phyloP scores from a whole-genome alignment of 2,113 vertebrate genomes.

The Sturnus vulgaris region DNA sequence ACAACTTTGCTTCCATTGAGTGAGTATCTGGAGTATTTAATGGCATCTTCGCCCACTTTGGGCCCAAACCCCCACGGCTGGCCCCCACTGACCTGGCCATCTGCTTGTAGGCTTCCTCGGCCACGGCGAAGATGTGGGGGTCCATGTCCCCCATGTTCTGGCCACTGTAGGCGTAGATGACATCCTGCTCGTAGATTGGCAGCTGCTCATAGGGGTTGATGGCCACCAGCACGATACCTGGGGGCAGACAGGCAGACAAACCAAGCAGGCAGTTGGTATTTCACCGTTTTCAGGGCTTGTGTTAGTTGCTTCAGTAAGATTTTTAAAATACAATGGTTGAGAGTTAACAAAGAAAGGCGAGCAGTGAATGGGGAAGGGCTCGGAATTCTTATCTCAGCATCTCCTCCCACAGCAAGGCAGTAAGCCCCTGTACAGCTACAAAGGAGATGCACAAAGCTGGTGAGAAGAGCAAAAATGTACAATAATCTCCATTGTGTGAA shows the following conservation, averaged over 20 bases:
- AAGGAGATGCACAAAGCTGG: neutral
- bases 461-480: neutral
- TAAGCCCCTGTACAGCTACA: neutral
- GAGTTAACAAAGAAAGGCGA: neutral
- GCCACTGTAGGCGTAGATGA: constrained; percentile 92
- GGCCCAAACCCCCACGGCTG: rapidly evolving
- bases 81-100: constrained; percentile 85
- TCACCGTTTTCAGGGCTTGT: neutral
- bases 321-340: neutral
- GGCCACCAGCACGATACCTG: constrained; percentile 95
- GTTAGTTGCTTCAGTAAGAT: rapidly evolving
- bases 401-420: neutral
- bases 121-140: constrained; percentile 96
- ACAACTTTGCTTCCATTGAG: rapidly evolving
- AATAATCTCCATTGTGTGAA: neutral
- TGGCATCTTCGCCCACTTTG: rapidly evolving
- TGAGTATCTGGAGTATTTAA: rapidly evolving
- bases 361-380: neutral
- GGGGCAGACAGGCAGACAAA: neutral
- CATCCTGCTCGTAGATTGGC: constrained; percentile 95
- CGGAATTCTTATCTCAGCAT: neutral
- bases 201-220: constrained; percentile 94
- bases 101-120: constrained; percentile 93
- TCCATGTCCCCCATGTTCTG: constrained; percentile 98
- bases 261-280: neutral